Percentiles rank a stretch among this genome's conserved stretches.
Conservation (phyloP, 2,113 vertebrate genomes). For the Tyrannus savana region DNA sequence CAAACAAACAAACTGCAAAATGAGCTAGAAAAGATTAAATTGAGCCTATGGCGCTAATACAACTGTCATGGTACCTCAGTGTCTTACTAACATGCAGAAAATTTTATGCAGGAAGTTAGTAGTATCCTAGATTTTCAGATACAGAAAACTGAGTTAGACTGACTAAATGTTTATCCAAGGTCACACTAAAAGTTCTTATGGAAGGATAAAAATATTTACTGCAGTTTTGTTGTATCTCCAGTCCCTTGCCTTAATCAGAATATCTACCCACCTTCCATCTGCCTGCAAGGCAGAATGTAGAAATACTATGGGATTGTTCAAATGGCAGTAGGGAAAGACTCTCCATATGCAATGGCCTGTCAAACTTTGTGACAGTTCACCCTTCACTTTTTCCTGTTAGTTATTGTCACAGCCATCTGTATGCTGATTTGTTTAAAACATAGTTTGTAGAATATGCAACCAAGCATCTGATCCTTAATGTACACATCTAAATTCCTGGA, state of each 20-base stretch:
- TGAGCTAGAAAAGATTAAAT: background rate
- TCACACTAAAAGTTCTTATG: background rate
- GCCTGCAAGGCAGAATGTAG: background rate
- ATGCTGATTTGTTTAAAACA: conserved; percentile 53
- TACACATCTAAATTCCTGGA: conserved; percentile 54
- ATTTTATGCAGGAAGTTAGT: background rate
- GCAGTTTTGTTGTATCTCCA: background rate
- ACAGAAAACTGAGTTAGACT: background rate
- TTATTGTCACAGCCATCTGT: conserved; percentile 53
- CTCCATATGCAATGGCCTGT: background rate
- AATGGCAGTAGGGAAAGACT: background rate
- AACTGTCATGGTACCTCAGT: background rate
- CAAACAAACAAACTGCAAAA: background rate
- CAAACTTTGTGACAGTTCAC: conserved; percentile 37
- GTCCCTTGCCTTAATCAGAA: background rate
- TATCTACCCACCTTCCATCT: background rate
- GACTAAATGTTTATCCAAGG: background rate
- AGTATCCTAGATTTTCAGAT: background rate
- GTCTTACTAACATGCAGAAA: background rate
- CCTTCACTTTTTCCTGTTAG: conserved; percentile 13
- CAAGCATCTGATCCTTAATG: conserved; percentile 55
- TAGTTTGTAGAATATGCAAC: conserved; percentile 50
- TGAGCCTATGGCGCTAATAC: background rate
- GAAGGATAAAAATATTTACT: background rate
- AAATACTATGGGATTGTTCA: background rate